Percentiles rank a stretch among this genome's conserved stretches.
Conservation (phyloP, 2,888 invertebrate species). For the Macrosoma leucophasiata region DNA sequence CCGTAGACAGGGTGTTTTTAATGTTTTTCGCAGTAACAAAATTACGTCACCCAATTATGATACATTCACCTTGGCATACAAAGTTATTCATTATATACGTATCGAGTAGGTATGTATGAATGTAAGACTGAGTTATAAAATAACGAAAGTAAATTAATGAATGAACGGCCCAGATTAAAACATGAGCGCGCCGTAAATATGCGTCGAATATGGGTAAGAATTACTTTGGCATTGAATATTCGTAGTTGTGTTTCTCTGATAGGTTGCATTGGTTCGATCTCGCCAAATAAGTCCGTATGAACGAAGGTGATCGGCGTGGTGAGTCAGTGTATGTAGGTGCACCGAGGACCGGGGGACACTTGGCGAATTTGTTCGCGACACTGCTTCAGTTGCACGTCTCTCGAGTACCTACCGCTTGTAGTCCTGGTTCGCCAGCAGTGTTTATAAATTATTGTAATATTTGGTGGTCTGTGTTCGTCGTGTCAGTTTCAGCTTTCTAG, state of each 20-base stretch:
- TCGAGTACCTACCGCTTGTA: constrained; percentile 22
- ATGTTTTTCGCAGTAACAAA: too few relatives aligned
- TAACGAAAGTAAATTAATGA: too few relatives aligned
- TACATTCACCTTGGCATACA: too few relatives aligned
- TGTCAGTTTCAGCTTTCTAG: too few relatives aligned
- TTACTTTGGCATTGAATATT: constrained; percentile 45
- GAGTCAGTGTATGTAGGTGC: constrained; percentile 65
- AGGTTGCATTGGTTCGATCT: constrained; percentile 58
- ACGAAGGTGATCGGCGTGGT: constrained; percentile 64
- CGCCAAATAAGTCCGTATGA: constrained; percentile 70
- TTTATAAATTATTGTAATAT: too few relatives aligned
- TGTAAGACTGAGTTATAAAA: too few relatives aligned
- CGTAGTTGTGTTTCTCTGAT: constrained; percentile 40
- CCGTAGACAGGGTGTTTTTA: too few relatives aligned
- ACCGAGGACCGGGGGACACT: constrained; percentile 40
- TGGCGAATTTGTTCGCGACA: constrained; percentile 32
- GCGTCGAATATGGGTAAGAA: constrained; percentile 9
- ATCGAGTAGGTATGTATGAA: background rate
- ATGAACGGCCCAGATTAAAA: constrained; percentile 4
- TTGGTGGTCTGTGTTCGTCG: too few relatives aligned
- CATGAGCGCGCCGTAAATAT: background rate
- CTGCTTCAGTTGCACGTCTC: constrained; percentile 40
- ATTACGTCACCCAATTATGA: too few relatives aligned
- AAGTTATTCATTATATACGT: too few relatives aligned
- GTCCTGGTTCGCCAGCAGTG: too few relatives aligned